phyloP scores from a whole-genome alignment of 2,888 invertebrate species.

The Monoplex corrugatus region DNA sequence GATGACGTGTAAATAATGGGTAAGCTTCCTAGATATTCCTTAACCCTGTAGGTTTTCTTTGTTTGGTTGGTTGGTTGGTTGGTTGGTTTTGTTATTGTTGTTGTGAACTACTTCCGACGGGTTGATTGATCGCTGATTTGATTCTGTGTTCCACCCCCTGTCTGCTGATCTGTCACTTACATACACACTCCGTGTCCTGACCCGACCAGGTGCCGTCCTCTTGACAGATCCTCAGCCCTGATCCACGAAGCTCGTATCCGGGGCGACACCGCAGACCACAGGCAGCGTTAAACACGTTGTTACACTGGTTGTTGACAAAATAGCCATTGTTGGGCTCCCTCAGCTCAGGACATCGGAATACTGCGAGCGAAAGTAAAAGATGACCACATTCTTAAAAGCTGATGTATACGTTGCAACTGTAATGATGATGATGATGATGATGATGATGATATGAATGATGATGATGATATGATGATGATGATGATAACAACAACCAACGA shows the following conservation, averaged over 20 bases:
- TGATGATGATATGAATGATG: too few species aligned
- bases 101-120: too few species aligned
- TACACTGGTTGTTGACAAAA: constrained; percentile 86
- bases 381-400: neutral
- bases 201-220: constrained; percentile 87
- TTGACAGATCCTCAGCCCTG: constrained; percentile 85
- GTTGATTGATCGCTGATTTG: neutral
- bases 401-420: too few species aligned
- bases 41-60: too few species aligned
- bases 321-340: constrained; percentile 86
- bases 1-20: too few species aligned
- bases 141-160: neutral
- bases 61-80: too few species aligned
- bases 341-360: constrained; percentile 84
- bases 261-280: constrained; percentile 87
- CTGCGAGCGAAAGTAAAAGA: constrained; percentile 57
- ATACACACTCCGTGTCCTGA: constrained; percentile 85
- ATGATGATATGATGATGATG: too few species aligned
- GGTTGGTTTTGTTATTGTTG: too few species aligned
- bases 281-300: constrained; percentile 87
- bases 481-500: too few species aligned
- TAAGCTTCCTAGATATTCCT: too few species aligned
- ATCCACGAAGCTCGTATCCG: constrained; percentile 84
- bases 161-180: constrained; percentile 82
- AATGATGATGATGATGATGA: too few species aligned